Conservation (phyloP, 2,888 invertebrate genomes). For the Napeogenes inachia region DNA sequence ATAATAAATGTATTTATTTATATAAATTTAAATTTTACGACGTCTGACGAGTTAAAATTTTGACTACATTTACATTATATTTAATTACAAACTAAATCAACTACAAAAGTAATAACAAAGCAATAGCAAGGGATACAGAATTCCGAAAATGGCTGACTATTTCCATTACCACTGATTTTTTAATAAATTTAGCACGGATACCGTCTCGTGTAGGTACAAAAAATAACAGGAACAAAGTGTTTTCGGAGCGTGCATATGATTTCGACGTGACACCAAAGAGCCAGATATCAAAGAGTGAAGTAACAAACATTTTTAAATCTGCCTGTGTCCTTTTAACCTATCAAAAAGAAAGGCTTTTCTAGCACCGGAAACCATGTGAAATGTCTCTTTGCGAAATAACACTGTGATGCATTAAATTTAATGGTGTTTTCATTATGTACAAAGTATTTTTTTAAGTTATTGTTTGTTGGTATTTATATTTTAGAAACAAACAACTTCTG, state of each 20-base stretch:
- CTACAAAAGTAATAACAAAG: too few relatives aligned
- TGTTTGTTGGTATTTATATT: too few relatives aligned
- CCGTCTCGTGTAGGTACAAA: slow-evolving; percentile 25
- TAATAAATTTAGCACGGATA: not conserved
- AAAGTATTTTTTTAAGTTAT: too few relatives aligned
- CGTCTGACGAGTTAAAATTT: too few relatives aligned
- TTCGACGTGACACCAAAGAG: slow-evolving; percentile 47
- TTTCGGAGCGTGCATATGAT: slow-evolving; percentile 48
- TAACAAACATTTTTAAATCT: slow-evolving; percentile 49
- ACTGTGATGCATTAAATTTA: slow-evolving; percentile 26
- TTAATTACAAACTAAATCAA: too few relatives aligned
- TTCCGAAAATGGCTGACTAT: too few relatives aligned
- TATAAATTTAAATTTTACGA: too few relatives aligned
- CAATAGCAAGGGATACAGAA: too few relatives aligned
- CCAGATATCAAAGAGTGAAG: slow-evolving; percentile 54
- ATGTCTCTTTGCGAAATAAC: slow-evolving; percentile 34
- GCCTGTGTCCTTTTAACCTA: slow-evolving; percentile 44
- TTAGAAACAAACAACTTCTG: too few relatives aligned
- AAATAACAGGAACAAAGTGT: slow-evolving; percentile 39
- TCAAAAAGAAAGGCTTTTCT: slow-evolving; percentile 42
- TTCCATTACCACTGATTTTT: too few relatives aligned
- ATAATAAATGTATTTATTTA: too few relatives aligned
- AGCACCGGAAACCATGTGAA: slow-evolving; percentile 31
- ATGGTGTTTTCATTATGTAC: slow-evolving; percentile 18
- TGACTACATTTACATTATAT: too few relatives aligned